Conservation (phyloP, 2,888 invertebrate species). For the Dioctria linearis region DNA sequence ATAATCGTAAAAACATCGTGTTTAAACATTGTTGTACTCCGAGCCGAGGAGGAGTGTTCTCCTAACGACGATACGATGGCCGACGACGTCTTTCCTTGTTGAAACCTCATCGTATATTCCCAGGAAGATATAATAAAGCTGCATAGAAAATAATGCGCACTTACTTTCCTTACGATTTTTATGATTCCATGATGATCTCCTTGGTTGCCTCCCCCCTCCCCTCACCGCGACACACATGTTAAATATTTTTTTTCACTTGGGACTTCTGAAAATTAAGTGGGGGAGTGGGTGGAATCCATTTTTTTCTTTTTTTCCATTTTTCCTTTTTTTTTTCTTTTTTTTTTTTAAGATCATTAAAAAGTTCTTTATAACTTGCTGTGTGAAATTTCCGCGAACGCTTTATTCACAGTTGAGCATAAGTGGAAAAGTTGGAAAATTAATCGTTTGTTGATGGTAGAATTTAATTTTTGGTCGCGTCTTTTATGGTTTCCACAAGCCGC, state of each 20-base stretch:
- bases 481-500: slow-evolving; percentile 25
- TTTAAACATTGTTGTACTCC: too few relatives aligned
- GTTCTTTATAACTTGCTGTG: background rate
- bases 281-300: background rate
- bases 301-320: background rate
- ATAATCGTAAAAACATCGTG: too few relatives aligned
- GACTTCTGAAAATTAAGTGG: background rate
- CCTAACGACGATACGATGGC: too few relatives aligned
- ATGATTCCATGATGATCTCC: slow-evolving; percentile 16
- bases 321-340: background rate
- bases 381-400: too few relatives aligned
- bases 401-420: background rate
- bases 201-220: background rate
- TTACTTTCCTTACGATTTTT: slow-evolving; percentile 25
- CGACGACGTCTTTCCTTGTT: too few relatives aligned
- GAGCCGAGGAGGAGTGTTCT: too few relatives aligned
- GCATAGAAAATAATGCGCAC: background rate
- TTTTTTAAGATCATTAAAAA: slow-evolving; percentile 20
- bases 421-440: slow-evolving; percentile 8
- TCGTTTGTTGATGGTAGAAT: slow-evolving; percentile 34
- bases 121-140: too few relatives aligned
- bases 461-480: slow-evolving; percentile 27
- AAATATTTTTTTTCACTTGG: background rate
- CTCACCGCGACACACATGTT: background rate
- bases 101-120: too few relatives aligned